Conservation (phyloP, 2,888 invertebrate species). For the Thymelicus sylvestris region DNA sequence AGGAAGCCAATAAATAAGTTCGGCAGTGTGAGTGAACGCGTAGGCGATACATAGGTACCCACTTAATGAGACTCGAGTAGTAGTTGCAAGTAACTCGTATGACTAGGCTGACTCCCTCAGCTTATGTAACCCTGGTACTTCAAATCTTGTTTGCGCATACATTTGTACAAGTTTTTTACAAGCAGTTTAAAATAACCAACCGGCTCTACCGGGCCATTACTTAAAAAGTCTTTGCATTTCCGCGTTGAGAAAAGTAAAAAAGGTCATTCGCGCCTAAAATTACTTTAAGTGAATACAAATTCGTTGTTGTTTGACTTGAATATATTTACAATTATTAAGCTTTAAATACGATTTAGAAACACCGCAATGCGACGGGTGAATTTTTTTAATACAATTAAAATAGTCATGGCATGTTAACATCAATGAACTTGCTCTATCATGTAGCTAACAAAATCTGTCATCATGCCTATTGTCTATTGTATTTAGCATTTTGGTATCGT, state of each 20-base stretch:
- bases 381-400: constrained; percentile 28
- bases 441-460: no score
- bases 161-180: constrained; percentile 76
- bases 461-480: no score
- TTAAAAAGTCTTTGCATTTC: constrained; percentile 80
- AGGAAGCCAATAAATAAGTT: constrained; percentile 62
- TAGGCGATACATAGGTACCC: constrained; percentile 58
- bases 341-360: constrained; percentile 30
- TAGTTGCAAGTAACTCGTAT: constrained; percentile 58
- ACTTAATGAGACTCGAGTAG: constrained; percentile 59
- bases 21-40: constrained; percentile 58
- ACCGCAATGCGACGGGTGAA: constrained; percentile 7
- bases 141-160: constrained; percentile 79
- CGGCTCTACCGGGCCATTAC: constrained; percentile 72
- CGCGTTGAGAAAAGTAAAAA: constrained; percentile 76
- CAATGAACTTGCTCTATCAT: neutral
- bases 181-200: constrained; percentile 74
- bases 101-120: constrained; percentile 60
- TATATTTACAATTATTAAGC: constrained; percentile 42
- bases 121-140: constrained; percentile 76
- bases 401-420: neutral
- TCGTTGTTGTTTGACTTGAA: constrained; percentile 42
- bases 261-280: constrained; percentile 74
- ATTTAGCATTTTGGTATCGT: no score
- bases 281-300: constrained; percentile 51